phyloP scores from a whole-genome alignment of 2,888 invertebrate genomes.

The Archaeoteleia sp. region DNA sequence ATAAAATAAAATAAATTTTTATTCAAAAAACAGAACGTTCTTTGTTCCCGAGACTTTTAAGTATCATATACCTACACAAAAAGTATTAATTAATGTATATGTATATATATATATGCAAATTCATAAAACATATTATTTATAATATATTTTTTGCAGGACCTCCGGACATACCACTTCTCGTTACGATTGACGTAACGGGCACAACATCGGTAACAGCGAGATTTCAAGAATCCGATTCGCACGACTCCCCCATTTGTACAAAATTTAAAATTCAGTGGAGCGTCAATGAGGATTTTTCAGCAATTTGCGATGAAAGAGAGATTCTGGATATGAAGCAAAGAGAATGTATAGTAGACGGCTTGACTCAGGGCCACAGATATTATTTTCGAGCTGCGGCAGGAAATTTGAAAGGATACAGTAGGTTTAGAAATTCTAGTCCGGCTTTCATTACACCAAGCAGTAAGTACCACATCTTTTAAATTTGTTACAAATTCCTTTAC shows the following conservation, averaged over 20 bases:
- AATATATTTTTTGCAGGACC: conserved; percentile 76
- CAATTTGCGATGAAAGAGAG: conserved; percentile 87
- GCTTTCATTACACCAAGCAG: conserved; percentile 92
- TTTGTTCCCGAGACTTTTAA: no score
- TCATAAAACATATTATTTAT: no score
- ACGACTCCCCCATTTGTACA: conserved; percentile 88
- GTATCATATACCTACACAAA: no score
- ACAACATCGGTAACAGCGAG: conserved; percentile 81
- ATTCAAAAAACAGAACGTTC: no score
- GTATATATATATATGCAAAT: no score
- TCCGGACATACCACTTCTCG: conserved; percentile 88
- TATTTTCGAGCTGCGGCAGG: conserved; percentile 95
- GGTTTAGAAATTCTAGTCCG: conserved; percentile 85
- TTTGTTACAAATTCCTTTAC: no score
- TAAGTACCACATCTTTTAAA: conserved; percentile 77
- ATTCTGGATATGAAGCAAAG: conserved; percentile 82
- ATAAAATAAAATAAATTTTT: no score
- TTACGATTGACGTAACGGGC: conserved; percentile 84
- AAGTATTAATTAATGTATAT: no score
- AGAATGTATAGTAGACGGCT: conserved; percentile 81
- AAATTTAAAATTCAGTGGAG: conserved; percentile 99
- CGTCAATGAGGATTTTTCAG: conserved; percentile 87
- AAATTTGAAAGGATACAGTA: conserved; percentile 93
- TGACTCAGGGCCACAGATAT: conserved; percentile 90
- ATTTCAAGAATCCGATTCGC: conserved; percentile 82